Conservation (phyloP, 2,113 vertebrate species). For the Arizona elegans region DNA sequence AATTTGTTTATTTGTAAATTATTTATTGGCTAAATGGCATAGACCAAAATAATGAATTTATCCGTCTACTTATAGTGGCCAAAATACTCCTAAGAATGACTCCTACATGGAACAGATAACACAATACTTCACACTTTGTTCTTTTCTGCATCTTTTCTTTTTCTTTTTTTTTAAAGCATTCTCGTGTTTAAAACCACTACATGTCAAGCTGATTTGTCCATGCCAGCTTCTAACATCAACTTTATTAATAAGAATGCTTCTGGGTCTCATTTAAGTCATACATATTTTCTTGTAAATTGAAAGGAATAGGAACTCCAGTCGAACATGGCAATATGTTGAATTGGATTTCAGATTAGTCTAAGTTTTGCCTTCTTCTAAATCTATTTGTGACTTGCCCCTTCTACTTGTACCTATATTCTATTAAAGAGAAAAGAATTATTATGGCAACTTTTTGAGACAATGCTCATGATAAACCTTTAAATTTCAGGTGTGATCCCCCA, state of each 20-base stretch:
- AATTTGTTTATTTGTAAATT: neutral
- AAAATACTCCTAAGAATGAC: neutral
- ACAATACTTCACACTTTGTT: neutral
- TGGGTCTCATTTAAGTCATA: neutral
- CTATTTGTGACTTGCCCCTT: neutral
- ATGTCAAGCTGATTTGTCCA: neutral
- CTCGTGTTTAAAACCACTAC: neutral
- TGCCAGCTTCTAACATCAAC: neutral
- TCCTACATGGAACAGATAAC: neutral
- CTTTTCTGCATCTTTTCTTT: neutral
- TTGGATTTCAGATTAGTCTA: neutral
- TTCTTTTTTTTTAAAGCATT: neutral
- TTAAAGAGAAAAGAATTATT: neutral
- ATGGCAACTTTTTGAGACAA: neutral
- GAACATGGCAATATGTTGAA: neutral
- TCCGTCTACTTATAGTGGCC: neutral
- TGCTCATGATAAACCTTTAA: neutral
- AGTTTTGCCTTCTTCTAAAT: neutral
- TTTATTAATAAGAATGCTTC: neutral
- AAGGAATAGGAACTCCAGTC: neutral
- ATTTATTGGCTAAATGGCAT: neutral
- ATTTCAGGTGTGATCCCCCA: neutral
- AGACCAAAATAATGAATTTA: neutral
- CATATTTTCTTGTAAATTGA: neutral
- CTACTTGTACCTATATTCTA: neutral